Evolutionary conservation across 2,888 invertebrate genomes (phyloP).

Genomic region (Byasa hedistus): DNA sequence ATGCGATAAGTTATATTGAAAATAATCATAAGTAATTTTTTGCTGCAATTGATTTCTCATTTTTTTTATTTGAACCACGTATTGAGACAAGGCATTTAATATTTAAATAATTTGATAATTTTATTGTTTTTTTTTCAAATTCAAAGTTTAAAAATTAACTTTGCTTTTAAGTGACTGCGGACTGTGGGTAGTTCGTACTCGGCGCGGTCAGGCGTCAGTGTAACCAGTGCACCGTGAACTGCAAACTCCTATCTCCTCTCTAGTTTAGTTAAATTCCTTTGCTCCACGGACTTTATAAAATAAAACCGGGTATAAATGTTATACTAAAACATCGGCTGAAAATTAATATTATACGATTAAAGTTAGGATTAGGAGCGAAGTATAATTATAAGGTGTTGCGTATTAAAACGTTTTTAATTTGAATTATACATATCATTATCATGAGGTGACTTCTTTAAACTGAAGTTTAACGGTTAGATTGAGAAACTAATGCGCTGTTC

Average conservation of each 20-base stretch:
- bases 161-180: neutral
- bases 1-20: too few species aligned
- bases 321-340: neutral
- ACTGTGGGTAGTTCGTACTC: conserved; percentile 5
- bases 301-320: conserved; percentile 10
- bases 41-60: neutral
- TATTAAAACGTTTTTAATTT: too few species aligned
- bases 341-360: neutral
- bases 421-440: too few species aligned
- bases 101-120: neutral
- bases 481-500: too few species aligned
- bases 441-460: too few species aligned
- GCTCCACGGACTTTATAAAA: conserved; percentile 32
- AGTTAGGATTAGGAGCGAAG: neutral
- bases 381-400: too few species aligned
- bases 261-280: conserved; percentile 42
- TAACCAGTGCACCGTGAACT: conserved; percentile 57
- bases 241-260: conserved; percentile 47
- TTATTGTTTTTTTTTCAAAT: neutral
- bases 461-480: too few species aligned
- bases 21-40: too few species aligned
- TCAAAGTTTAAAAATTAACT: neutral
- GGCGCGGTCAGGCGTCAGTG: conserved; percentile 28
- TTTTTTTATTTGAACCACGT: neutral
- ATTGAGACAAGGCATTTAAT: neutral